phyloP scores from a whole-genome alignment of 2,113 vertebrate genomes.

The Vulpes ferrilata region DNA sequence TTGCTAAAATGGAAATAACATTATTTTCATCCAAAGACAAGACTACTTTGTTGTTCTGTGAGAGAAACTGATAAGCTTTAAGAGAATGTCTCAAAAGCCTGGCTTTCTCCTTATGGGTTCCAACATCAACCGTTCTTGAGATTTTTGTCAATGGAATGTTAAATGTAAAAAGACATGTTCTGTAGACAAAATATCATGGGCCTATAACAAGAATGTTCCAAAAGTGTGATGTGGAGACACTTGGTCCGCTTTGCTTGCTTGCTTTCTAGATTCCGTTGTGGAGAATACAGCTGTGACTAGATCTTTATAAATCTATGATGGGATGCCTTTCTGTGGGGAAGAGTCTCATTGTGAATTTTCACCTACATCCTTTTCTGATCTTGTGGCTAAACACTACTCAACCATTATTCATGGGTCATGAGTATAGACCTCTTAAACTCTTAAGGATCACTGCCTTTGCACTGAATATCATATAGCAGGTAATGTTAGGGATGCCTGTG shows the following conservation, averaged over 20 bases:
- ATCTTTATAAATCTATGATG: neutral
- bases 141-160: neutral
- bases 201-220: neutral
- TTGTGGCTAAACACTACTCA: neutral
- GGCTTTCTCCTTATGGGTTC: neutral
- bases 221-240: neutral
- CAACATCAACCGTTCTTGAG: neutral
- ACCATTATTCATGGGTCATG: neutral
- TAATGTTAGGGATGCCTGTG: neutral
- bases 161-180: neutral
- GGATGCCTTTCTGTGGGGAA: no score
- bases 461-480: neutral
- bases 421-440: neutral
- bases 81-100: neutral
- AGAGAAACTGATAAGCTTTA: neutral
- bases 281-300: neutral
- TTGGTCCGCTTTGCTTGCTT: neutral
- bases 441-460: neutral
- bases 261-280: neutral
- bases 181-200: neutral
- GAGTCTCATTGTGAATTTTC: no score
- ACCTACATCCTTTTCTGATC: neutral
- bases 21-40: slow-evolving; percentile 28
- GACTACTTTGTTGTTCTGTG: neutral
- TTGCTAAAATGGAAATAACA: slow-evolving; percentile 22